Base-by-base conservation (phyloP, 2,888 invertebrate species). In the Euclidia mi region DNA sequence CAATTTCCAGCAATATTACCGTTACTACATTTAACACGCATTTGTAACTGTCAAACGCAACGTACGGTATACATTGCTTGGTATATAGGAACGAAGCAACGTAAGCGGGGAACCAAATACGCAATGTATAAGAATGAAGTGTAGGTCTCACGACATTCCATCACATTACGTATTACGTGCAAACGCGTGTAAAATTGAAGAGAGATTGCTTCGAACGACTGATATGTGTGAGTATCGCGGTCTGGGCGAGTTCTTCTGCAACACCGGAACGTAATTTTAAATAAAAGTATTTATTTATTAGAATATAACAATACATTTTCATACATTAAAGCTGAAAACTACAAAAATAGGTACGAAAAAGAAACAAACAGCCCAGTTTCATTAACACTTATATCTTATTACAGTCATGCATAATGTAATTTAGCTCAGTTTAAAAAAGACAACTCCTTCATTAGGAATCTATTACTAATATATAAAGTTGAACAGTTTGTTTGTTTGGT, bases 121-220 rank as follows among this genome's bases (percentile, higher is more conserved):
- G 81, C 73, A 71, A 73, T 75, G 72, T 70, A 72, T 44, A 56
- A 53, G 44, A 29, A 47, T 53, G 32, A 49, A 40, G 17, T 37
- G 49, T 43, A 43, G 56, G 50, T 65, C 48, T 65, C 60, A 62
- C 69, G 68, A 65, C 55, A 81, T 83, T 76, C 85, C 78, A 74
- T 84, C 85, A 77, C 62, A 64, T 76, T 85, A 89, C 84, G 84
- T 71, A 79, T 92, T 90, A 90, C 86, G 89, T 83, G 82, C 87
- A 89, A 89, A 88, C 87, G 88, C 89, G 91, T 91, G 92, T 91
- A 87, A 92, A 92, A 92, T 92, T 92, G 91, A 83, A 82, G 82
- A 82, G 89, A 89, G 87, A 91, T 92, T 92, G 91, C 89, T 84
- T 86, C 78, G 72, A 78, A 78, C 76, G 74, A 74, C 63, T 71